Evolutionary conservation across 2,797 vertebrate species (phyloP).

Genomic region (Rhinophrynus dorsalis): DNA sequence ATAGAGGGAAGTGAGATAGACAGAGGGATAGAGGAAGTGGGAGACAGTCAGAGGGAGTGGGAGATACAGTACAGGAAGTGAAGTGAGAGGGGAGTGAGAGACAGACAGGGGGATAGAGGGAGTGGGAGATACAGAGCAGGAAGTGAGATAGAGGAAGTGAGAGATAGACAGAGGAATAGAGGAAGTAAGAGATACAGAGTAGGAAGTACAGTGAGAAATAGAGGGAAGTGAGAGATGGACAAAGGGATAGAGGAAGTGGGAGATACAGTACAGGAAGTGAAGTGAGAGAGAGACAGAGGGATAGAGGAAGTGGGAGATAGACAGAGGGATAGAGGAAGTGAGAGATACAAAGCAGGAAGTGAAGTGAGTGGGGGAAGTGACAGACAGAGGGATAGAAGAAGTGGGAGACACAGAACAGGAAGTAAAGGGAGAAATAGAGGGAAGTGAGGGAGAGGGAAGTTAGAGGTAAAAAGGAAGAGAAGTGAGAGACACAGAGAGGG

Average conservation of each 20-base stretch:
- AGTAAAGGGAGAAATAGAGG: background rate
- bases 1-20: background rate
- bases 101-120: no score
- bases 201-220: background rate
- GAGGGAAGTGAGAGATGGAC: background rate
- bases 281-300: no score
- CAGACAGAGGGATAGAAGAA: background rate
- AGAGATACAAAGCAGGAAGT: background rate
- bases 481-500: no score
- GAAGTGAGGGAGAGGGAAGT: background rate
- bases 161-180: background rate
- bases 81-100: no score
- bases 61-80: conserved; percentile 3
- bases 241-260: background rate
- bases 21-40: background rate
- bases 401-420: background rate
- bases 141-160: background rate
- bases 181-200: background rate
- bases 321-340: conserved; percentile 51
- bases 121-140: conserved; percentile 11
- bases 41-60: no score
- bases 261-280: background rate
- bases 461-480: background rate
- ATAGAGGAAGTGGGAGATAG: no score
- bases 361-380: background rate